Conservation (phyloP, 1,140 invertebrate species). For the Meteorus sp. region DNA sequence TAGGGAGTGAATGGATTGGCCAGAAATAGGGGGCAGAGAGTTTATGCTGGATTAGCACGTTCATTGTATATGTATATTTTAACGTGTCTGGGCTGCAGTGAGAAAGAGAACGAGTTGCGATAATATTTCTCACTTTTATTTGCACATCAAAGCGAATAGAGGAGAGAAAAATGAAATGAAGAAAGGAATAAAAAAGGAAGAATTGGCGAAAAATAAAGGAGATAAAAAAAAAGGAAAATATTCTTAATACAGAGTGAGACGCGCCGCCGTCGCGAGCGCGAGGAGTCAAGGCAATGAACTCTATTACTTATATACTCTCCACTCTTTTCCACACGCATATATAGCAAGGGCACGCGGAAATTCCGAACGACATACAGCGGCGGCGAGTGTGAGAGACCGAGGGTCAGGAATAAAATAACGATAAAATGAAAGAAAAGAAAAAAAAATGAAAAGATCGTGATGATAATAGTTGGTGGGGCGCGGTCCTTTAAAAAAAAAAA, state of each 20-base stretch:
- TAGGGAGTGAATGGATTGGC: neutral
- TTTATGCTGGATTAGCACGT: neutral
- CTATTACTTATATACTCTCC: too few species aligned
- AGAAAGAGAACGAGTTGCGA: neutral
- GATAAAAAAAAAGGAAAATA: too few species aligned
- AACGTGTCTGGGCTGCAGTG: neutral
- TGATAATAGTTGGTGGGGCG: neutral
- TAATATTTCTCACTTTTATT: constrained; percentile 2
- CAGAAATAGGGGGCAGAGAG: neutral
- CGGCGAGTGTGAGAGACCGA: too few species aligned
- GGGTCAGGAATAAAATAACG: too few species aligned
- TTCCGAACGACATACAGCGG: neutral
- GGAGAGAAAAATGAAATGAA: neutral
- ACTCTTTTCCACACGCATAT: too few species aligned
- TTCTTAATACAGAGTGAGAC: too few species aligned
- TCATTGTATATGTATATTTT: neutral
- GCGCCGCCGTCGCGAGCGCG: too few species aligned
- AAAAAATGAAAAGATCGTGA: neutral
- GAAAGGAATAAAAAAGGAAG: neutral
- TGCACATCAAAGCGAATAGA: neutral
- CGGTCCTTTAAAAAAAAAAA: neutral
- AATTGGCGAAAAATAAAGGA: neutral
- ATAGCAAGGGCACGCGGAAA: neutral
- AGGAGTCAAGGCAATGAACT: neutral
- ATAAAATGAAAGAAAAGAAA: neutral